Conservation (phyloP, 2,888 invertebrate genomes). For the Eledona agricola region DNA sequence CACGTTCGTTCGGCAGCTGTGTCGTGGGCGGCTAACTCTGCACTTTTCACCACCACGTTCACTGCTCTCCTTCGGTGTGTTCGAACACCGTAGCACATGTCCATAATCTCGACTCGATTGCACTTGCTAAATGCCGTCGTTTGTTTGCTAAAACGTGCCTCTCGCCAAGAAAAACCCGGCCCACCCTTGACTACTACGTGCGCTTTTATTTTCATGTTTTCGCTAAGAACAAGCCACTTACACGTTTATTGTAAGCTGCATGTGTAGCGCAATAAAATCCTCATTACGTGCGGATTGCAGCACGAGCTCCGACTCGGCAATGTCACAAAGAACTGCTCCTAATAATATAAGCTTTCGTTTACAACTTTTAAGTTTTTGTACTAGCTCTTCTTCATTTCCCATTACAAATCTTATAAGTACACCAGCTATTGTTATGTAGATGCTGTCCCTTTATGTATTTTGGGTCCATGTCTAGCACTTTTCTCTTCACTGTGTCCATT, state of each 20-base stretch:
- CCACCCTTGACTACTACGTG: constrained; percentile 31
- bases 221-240: constrained; percentile 27
- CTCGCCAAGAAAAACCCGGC: constrained; percentile 23
- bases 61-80: constrained; percentile 23
- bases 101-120: constrained; percentile 31
- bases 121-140: constrained; percentile 33
- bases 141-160: constrained; percentile 33
- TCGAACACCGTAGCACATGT: constrained; percentile 28
- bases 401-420: too few species aligned
- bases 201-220: constrained; percentile 31
- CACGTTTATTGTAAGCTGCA: constrained; percentile 28
- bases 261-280: constrained; percentile 24
- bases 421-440: too few species aligned
- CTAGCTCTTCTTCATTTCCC: too few species aligned
- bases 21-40: constrained; percentile 25
- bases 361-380: too few species aligned
- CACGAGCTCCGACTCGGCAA: constrained; percentile 25
- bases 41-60: constrained; percentile 32
- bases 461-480: too few species aligned
- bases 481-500: too few species aligned
- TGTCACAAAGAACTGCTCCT: too few species aligned
- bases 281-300: constrained; percentile 26
- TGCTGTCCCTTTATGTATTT: too few species aligned
- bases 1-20: constrained; percentile 36
- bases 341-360: too few species aligned